These are phyloP conservation scores for Drosophila prostipennis DNA, from an alignment of 2,888 invertebrate species.

Conservation along the genomic window DNA sequence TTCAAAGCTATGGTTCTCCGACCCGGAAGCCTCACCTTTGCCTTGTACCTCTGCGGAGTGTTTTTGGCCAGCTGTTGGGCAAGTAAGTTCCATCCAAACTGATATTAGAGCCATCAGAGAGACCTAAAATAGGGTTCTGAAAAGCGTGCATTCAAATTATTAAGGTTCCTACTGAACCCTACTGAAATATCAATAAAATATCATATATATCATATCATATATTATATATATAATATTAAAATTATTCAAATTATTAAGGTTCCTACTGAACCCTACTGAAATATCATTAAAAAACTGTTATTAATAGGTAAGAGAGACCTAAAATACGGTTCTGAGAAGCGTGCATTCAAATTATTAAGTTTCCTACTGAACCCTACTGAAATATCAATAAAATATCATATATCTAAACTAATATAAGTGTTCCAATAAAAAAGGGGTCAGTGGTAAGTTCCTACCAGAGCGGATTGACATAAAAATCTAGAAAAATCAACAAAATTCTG, in stretches of 20 bases:
- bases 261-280: not conserved
- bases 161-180: not conserved
- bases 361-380: no score
- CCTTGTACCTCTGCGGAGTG: not conserved
- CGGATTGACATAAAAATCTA: no score
- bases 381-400: no score
- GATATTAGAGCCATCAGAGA: not conserved
- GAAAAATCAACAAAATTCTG: no score
- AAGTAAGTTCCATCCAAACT: conserved; percentile 1
- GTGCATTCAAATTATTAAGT: no score
- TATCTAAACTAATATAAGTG: no score
- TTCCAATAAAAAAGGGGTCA: no score
- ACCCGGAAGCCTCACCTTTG: conserved; percentile 2
- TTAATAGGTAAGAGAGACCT: no score
- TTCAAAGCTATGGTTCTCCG: conserved; percentile 6
- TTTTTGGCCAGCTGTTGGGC: not conserved
- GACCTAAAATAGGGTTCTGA: not conserved
- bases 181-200: not conserved
- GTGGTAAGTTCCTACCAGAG: no score
- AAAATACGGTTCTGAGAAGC: no score
- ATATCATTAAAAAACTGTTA: not conserved
- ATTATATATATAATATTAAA: no score
- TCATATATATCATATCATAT: no score
- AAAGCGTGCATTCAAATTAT: not conserved
- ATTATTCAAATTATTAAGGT: not conserved